Conservation (phyloP, 2,797 vertebrate species). For the Hylomyscus alleni region DNA sequence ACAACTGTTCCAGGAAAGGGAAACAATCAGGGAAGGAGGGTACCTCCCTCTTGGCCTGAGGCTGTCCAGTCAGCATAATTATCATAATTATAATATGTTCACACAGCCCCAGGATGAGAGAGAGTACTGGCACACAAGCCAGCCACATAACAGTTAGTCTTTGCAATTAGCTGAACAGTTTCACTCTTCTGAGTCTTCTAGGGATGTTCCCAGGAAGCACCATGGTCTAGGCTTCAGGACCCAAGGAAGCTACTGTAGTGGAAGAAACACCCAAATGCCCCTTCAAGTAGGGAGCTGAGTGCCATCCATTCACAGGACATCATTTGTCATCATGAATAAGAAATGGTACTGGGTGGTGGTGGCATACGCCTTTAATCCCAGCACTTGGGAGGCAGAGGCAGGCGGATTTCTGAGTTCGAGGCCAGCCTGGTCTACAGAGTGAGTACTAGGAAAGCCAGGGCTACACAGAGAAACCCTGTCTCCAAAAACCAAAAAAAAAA, state of each 20-base stretch:
- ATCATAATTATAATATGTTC: slow-evolving; percentile 87
- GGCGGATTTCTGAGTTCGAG: too few species aligned
- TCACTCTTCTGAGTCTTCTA: slow-evolving; percentile 82
- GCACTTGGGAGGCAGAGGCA: too few species aligned
- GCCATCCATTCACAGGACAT: not conserved
- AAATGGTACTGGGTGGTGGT: too few species aligned
- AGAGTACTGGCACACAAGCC: slow-evolving; percentile 75
- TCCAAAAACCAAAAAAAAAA: too few species aligned
- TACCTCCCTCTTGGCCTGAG: slow-evolving; percentile 82
- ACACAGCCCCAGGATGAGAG: slow-evolving; percentile 81
- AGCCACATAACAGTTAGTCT: slow-evolving; percentile 86
- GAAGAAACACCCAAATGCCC: slow-evolving; percentile 49
- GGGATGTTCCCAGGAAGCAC: slow-evolving; percentile 74
- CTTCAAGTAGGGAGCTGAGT: not conserved
- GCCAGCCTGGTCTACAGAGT: too few species aligned
- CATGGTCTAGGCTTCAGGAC: not conserved
- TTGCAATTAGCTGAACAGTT: slow-evolving; percentile 84
- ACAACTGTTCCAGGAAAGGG: slow-evolving; percentile 74
- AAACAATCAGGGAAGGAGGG: slow-evolving; percentile 80
- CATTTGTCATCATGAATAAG: slow-evolving; percentile 24
- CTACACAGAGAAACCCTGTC: too few species aligned
- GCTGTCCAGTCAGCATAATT: slow-evolving; percentile 85
- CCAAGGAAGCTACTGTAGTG: not conserved
- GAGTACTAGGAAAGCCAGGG: too few species aligned
- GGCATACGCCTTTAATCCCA: too few species aligned